Evolutionary conservation across 2,888 invertebrate genomes (phyloP), one percentile per base, ranked within the genome.

Genomic region (Oscheius sp.): DNA sequence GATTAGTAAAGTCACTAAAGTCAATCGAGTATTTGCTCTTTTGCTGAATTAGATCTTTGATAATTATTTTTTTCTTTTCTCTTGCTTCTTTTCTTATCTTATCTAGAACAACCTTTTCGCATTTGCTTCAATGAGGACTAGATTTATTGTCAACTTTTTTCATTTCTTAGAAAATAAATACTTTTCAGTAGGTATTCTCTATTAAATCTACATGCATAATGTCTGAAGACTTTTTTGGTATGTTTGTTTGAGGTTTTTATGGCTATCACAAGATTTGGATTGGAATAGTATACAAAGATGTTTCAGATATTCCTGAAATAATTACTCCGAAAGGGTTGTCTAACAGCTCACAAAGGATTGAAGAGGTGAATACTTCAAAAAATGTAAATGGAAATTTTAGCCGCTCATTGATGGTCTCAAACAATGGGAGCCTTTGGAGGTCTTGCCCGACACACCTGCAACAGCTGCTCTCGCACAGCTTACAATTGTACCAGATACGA

Each of bases 391-490:
- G 42, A n/a, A 42, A 42, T 17, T 52, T 6, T n/a, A 31, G 37
- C 29, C 45, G 5, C 17, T 45, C 6, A 23, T 61, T n/a, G 61
- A 61, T 15, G 64, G 50, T 4, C 34, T 64, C 33, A 46, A 48
- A 25, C 64, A 64, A 33, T 64, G 64, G 64, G 64, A 64, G 17
- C 48, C 48, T 6, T 48, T 64, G 64, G 64, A 64, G 15, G 50
- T 64, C n/a, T 50, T 64, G 29, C 64, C 64, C 3, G 64, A 64
- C 37, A 64, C 64, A 12, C 23, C 64, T 10, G 64, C 50, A 20
- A 64, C 31, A 23, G 64, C 64, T 20, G 48, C 12, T 23, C 48
- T 64, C 3, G 64, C 64, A n/a, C 64, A 64, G 64, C 64, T 64
- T 8, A 64, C 64, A 3, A 48, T 64, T 48, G 48, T 48, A n/a